Percentiles rank a stretch among this genome's conserved stretches.
Evolutionary conservation across 2,113 vertebrate genomes (phyloP).

Genomic region (Notarius lentiginosus): DNA sequence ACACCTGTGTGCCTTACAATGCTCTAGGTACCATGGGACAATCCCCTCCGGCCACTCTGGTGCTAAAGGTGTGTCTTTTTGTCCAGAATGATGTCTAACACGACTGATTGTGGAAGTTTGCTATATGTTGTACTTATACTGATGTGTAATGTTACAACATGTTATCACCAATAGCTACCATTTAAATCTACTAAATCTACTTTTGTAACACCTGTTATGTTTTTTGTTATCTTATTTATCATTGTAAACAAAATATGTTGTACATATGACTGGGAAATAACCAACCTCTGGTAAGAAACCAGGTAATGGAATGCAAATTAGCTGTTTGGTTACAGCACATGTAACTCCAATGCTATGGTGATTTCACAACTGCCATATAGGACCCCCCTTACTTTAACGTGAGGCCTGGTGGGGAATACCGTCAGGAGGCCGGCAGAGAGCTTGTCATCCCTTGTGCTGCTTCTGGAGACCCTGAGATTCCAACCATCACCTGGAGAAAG

Average conservation of each 20-base stretch:
- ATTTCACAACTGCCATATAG: slow-evolving; percentile 61
- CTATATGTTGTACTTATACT: neutral
- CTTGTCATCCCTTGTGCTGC: slow-evolving; percentile 97
- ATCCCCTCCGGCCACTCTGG: slow-evolving; percentile 94
- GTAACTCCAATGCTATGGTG: neutral
- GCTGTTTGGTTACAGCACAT: neutral
- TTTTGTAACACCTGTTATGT: neutral
- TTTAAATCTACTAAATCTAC: no score
- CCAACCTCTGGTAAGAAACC: neutral
- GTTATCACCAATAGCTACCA: neutral
- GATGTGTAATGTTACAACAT: neutral
- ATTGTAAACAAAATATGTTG: neutral
- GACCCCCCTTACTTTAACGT: slow-evolving; percentile 99
- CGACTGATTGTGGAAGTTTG: neutral
- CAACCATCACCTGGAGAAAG: slow-evolving; percentile 97
- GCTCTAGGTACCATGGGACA: slow-evolving; percentile 98
- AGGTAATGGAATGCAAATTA: neutral
- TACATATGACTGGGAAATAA: neutral
- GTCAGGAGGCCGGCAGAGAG: slow-evolving; percentile 97
- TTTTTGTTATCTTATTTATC: neutral
- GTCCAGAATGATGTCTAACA: neutral
- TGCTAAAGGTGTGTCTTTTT: slow-evolving; percentile 88
- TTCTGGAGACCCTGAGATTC: slow-evolving; percentile 94
- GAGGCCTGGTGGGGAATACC: slow-evolving; percentile 98
- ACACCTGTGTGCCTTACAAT: slow-evolving; percentile 99